A percentile compares a stretch with the other conserved stretches of the same genome.
Evolutionary conservation across 1,140 invertebrate genomes (phyloP).

Genomic region (Trichonephila clavata): DNA sequence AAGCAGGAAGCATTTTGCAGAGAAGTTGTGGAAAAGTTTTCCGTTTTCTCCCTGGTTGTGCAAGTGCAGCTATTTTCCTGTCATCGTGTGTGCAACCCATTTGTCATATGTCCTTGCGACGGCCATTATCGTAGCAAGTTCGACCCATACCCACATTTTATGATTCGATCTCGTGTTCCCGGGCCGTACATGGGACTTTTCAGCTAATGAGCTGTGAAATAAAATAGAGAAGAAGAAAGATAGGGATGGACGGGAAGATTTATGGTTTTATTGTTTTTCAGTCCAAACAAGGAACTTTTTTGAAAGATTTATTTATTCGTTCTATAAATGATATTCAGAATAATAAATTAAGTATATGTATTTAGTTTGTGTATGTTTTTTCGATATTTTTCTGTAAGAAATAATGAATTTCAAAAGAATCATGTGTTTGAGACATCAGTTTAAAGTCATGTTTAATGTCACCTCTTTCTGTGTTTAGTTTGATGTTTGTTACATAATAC

Average conservation of each 20-base stretch:
- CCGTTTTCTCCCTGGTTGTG: background rate
- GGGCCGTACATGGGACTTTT: background rate
- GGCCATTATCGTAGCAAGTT: conserved; percentile 10
- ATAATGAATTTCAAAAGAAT: too few species aligned
- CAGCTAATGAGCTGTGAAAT: background rate
- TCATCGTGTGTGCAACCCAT: conserved; percentile 12
- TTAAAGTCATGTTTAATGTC: too few species aligned
- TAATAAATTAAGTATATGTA: too few species aligned
- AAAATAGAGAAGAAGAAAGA: background rate
- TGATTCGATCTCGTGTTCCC: background rate
- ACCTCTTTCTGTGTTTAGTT: too few species aligned
- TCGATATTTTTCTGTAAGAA: too few species aligned
- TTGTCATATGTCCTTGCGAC: background rate
- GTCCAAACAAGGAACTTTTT: too few species aligned
- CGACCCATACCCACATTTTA: background rate
- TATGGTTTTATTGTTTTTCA: too few species aligned
- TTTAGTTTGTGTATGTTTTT: too few species aligned
- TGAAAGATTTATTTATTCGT: too few species aligned
- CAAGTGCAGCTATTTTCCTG: background rate
- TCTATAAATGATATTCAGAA: too few species aligned
- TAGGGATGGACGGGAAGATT: background rate
- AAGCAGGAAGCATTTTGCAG: background rate
- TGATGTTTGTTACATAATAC: too few species aligned
- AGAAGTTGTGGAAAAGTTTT: background rate
- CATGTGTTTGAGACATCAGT: too few species aligned